Conservation (phyloP, 2,888 invertebrate species). For the Clistopyga incitator region DNA sequence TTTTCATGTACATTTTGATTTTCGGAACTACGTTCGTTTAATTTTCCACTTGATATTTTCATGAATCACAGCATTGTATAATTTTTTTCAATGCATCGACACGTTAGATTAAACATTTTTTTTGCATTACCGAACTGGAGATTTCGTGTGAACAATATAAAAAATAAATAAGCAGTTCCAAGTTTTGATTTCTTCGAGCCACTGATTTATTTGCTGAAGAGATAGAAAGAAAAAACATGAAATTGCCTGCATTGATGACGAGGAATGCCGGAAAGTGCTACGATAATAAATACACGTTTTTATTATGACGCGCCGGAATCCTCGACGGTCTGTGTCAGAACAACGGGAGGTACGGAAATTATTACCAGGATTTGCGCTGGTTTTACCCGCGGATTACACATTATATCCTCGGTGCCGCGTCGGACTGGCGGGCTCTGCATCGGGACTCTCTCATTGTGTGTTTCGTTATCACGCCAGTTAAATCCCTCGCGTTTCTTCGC, state of each 20-base stretch:
- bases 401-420: constrained; percentile 58
- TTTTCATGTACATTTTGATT: no score
- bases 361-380: constrained; percentile 63
- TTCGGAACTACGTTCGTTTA: no score
- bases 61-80: no score
- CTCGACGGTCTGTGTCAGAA: constrained; percentile 45
- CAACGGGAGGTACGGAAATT: constrained; percentile 58
- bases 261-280: constrained; percentile 9
- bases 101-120: no score
- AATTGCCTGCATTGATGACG: not conserved
- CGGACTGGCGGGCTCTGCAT: constrained; percentile 42
- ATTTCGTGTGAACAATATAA: no score
- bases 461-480: constrained; percentile 61
- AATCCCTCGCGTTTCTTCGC: constrained; percentile 62
- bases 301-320: constrained; percentile 49
- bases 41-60: no score
- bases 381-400: constrained; percentile 65
- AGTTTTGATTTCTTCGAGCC: not conserved
- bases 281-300: constrained; percentile 11
- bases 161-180: no score
- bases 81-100: no score
- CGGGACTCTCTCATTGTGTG: constrained; percentile 57
- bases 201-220: not conserved
- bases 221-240: not conserved
- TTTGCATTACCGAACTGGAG: no score